Evolutionary conservation across 2,797 vertebrate species (phyloP), one percentile per base, ranked within the genome.

Genomic region (Australoheros facetus): DNA sequence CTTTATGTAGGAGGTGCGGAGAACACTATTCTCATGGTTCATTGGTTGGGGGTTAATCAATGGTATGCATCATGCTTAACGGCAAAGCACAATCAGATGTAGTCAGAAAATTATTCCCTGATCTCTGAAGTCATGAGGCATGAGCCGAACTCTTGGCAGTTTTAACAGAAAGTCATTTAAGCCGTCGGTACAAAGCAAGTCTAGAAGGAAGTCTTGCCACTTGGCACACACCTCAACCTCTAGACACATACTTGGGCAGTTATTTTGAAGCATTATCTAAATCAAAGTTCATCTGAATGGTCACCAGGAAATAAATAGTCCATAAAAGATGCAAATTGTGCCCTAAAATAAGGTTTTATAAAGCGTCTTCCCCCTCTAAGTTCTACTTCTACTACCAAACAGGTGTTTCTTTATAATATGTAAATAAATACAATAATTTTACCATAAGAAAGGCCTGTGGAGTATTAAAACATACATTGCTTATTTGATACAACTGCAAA

Each of bases 1-100:
- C 48, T 80, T 83, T 55, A 72, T 75, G 83, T 79, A 74, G 76
- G 77, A 82, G 83, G 79, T 79, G 81, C 62, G 14, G 79, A 75
- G 48, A 73, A 71, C 39, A 72, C 56, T 30, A 23, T 53, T 72
- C 58, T 79, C 26, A 34, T 84, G 17, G 79, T 79, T 74, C 39
- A 74, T 59, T 75, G 76, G 73, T 73, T 69, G 55, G 19, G 59
- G 48, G n/a, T 75, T 81, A 72, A 81, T 80, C 60, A 58, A 53
- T 32, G 72, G 71, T 59, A 59, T 75, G 54, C 1, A 13, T 42
- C 51, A 1, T 64, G 69, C 72, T 59, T 56, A 72, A 64, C 2
- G 23, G 21, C 32, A 53, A 13, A 48, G 45, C 4, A 56, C 12
- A 53, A 79, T 83, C 69, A 62, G 70, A 19, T 8, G 16, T 21